These are phyloP conservation scores for Ostrea denselamellosa DNA, from an alignment of 1,140 invertebrate genomes.

Conservation along the genomic window DNA sequence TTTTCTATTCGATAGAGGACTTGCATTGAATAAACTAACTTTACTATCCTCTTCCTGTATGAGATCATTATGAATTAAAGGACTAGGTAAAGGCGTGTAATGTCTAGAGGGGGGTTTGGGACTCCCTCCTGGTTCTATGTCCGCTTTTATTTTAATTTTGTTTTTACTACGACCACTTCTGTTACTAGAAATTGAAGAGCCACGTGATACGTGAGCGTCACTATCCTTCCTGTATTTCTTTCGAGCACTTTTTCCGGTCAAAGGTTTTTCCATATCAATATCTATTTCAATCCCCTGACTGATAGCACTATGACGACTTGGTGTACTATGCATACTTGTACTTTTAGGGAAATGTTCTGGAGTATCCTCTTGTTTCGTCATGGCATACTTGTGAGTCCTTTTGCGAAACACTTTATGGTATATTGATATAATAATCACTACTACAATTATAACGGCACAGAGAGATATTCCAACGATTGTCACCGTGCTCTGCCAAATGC, in stretches of 20 bases:
- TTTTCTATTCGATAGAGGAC: constrained; percentile 64
- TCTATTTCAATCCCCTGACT: constrained; percentile 68
- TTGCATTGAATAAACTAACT: constrained; percentile 67
- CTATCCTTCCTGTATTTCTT: constrained; percentile 48
- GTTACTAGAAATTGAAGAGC: constrained; percentile 66
- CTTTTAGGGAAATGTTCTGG: constrained; percentile 67
- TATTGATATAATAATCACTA: constrained; percentile 65
- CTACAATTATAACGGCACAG: constrained; percentile 67
- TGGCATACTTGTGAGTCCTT: constrained; percentile 68
- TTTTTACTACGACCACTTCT: constrained; percentile 55
- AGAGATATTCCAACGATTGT: constrained; percentile 71
- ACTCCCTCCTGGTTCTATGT: constrained; percentile 59
- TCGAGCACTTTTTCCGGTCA: constrained; percentile 59
- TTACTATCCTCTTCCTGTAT: constrained; percentile 56
- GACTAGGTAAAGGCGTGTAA: constrained; percentile 64
- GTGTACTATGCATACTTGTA: constrained; percentile 67
- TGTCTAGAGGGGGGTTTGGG: constrained; percentile 62
- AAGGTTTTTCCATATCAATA: constrained; percentile 71
- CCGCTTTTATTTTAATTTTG: constrained; percentile 61
- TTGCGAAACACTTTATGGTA: constrained; percentile 66
- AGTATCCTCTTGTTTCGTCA: constrained; percentile 68
- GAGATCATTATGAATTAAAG: constrained; percentile 52
- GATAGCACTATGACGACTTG: constrained; percentile 63
- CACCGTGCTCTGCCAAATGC: constrained; percentile 67
- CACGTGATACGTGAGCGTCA: constrained; percentile 51